Evolutionary conservation across 2,113 vertebrate species (phyloP), one percentile per base, ranked within the genome.

Genomic region (Puffinus mauretanicus): DNA sequence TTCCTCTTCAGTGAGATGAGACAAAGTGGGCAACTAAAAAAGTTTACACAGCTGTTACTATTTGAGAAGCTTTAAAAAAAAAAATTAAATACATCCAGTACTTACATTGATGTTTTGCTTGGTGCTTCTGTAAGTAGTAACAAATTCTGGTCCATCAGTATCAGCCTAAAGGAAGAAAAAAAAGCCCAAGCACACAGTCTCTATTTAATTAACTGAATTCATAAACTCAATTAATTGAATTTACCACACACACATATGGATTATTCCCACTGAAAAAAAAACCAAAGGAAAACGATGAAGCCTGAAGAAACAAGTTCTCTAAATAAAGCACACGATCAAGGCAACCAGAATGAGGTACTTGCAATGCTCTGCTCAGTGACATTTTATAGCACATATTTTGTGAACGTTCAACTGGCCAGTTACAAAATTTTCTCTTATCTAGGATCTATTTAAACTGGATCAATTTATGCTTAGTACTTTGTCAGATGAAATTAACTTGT

Each of bases 91-190:
- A 30, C 10, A 51, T 58, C 18, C 40, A 79, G 36, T 44, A 97
- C 98, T 98, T 97, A 99, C 99, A 69, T 96, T 98, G 27, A 99
- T 96, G 82, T 93, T 98, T 94, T 99, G 99, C 86, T 99, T 98
- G 0, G 98, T 99, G 94, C 97, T 99, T 64, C 98, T 97, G 94
- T 99, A 98, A 87, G 93, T 27, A 6, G 98, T 97, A 82, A 97
- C 97, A 98, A 99, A 99, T 90, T 98, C 97, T 13, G 99, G 99
- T 42, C 98, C 99, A 46, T 97, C 97, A 82, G 96, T 97, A 95
- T 99, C 98, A 54, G 99, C 99, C 99, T 99, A 95, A 75, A 60
- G 79, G 91, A 57, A 16, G 5, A 25, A 55, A 87, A 51, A 38
- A 81, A 55, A 70, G 9, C 13, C 22, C 47, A 42, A 21, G 11